A percentile compares a stretch with the other conserved stretches of the same genome.
These are phyloP conservation scores for Pseudopleuronectes americanus DNA, from an alignment of 2,797 vertebrate species.

Conservation along the genomic window DNA sequence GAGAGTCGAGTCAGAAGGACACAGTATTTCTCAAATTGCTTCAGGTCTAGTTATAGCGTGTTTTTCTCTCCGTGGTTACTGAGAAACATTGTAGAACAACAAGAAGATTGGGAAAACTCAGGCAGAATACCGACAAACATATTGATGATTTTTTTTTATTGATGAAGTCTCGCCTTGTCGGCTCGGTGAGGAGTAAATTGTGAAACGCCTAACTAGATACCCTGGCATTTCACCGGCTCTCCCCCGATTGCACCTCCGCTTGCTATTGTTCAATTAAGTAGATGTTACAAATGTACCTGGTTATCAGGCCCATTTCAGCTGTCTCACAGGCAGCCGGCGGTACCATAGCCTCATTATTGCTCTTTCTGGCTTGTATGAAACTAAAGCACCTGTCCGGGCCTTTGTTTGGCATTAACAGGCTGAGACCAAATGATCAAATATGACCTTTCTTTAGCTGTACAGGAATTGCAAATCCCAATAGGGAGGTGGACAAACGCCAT, in stretches of 20 bases:
- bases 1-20: constrained; percentile 6
- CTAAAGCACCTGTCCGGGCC: constrained; percentile 55
- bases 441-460: constrained; percentile 57
- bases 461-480: constrained; percentile 30
- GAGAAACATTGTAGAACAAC: constrained; percentile 1
- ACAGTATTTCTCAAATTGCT: constrained; percentile 24
- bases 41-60: constrained; percentile 11
- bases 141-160: constrained; percentile 20
- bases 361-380: constrained; percentile 38
- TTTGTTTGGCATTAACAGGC: constrained; percentile 64
- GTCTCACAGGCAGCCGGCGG: constrained; percentile 35
- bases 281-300: constrained; percentile 42
- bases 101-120: neutral
- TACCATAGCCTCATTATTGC: constrained; percentile 37
- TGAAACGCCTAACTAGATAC: constrained; percentile 19
- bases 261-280: constrained; percentile 48
- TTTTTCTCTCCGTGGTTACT: constrained; percentile 29
- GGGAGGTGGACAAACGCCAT: constrained; percentile 50
- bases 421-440: constrained; percentile 62
- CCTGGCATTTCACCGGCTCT: constrained; percentile 39
- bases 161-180: constrained; percentile 29
- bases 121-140: neutral
- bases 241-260: constrained; percentile 33
- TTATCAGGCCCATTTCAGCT: constrained; percentile 48
- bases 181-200: constrained; percentile 30